Evolutionary conservation across 2,113 vertebrate species (phyloP).

Genomic region (Geococcyx californianus): DNA sequence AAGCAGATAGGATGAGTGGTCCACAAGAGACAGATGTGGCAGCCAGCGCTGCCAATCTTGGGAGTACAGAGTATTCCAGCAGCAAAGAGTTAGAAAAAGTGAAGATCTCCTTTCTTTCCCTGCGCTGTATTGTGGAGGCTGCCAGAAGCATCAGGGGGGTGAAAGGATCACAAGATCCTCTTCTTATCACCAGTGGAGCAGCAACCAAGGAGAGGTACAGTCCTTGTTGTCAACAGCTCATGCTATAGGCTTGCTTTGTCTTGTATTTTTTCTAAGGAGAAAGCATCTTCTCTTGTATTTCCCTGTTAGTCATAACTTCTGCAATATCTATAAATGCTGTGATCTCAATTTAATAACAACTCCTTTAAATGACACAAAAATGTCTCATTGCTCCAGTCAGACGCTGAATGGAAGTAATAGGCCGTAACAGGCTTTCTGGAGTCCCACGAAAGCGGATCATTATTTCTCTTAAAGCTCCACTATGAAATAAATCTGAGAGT

Average conservation of each 20-base stretch:
- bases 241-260: neutral
- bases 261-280: neutral
- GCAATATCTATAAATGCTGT: neutral
- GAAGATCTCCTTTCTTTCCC: neutral
- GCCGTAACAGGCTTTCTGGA: neutral
- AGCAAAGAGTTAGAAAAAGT: neutral
- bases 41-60: neutral
- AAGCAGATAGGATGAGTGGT: neutral
- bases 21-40: neutral
- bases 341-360: neutral
- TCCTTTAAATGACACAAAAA: neutral
- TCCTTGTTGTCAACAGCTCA: neutral
- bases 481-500: neutral
- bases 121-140: neutral
- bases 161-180: neutral
- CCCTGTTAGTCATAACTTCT: neutral
- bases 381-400: neutral
- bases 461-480: neutral
- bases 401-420: neutral
- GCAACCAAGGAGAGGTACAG: neutral
- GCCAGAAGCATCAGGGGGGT: accelerated
- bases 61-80: accelerated
- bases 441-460: neutral
- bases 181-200: neutral
- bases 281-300: neutral